phyloP scores from a whole-genome alignment of 2,113 vertebrate species.

The Oriolus oriolus region DNA sequence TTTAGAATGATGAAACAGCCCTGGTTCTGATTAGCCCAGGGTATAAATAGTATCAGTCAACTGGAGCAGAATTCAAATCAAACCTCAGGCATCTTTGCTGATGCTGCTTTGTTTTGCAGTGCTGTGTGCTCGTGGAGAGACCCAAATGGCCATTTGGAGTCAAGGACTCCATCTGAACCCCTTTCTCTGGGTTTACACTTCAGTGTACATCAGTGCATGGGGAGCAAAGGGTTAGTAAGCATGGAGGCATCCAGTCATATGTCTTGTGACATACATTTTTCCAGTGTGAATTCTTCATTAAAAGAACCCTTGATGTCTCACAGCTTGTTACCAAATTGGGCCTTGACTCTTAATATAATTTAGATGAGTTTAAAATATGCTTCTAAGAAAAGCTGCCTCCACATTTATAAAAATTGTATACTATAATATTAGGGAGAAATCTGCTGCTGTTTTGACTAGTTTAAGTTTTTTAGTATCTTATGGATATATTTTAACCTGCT shows the following conservation, averaged over 20 bases:
- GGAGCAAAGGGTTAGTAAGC: slow-evolving; percentile 25
- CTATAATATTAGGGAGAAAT: slow-evolving; percentile 26
- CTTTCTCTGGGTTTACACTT: background rate
- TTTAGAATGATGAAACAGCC: slow-evolving; percentile 61
- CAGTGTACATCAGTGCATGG: background rate
- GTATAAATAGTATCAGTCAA: slow-evolving; percentile 67
- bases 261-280: slow-evolving; percentile 51
- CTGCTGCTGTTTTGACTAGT: slow-evolving; percentile 24
- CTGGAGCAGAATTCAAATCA: slow-evolving; percentile 59
- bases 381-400: slow-evolving; percentile 5
- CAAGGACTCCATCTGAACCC: background rate
- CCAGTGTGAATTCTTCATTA: slow-evolving; percentile 51
- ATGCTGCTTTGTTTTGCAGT: slow-evolving; percentile 16
- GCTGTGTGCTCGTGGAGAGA: background rate
- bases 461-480: background rate
- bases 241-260: slow-evolving; percentile 25
- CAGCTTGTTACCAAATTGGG: slow-evolving; percentile 64
- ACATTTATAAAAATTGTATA: slow-evolving; percentile 15
- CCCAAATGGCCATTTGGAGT: background rate
- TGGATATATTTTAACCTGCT: slow-evolving; percentile 37
- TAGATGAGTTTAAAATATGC: slow-evolving; percentile 40
- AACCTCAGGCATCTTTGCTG: slow-evolving; percentile 60
- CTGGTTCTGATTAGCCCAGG: slow-evolving; percentile 60
- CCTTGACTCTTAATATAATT: slow-evolving; percentile 38
- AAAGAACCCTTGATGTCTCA: slow-evolving; percentile 56